These are phyloP conservation scores for Chamaea fasciata DNA, from an alignment of 2,113 vertebrate genomes.

Conservation along the genomic window DNA sequence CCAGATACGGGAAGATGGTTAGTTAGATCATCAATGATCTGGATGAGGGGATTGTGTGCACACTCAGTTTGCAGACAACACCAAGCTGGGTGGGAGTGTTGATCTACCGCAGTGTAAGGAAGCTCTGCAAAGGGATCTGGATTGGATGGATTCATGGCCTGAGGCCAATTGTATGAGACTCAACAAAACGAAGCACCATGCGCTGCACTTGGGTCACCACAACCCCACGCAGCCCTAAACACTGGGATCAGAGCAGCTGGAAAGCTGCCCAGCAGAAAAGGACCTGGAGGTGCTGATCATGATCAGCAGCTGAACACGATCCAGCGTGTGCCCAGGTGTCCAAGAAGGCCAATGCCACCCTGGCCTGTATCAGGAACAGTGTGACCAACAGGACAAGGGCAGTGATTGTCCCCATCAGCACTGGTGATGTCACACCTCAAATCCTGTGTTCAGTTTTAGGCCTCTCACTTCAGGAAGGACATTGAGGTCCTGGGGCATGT, in stretches of 20 bases:
- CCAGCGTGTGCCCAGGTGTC: not conserved
- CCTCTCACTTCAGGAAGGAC: not conserved
- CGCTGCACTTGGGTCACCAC: not conserved
- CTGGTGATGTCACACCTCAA: not conserved
- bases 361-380: not conserved
- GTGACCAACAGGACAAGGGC: not conserved
- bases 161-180: rapidly evolving
- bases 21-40: not conserved
- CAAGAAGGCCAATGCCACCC: not conserved
- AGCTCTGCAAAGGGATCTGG: not conserved
- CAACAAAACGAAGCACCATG: rapidly evolving
- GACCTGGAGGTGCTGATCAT: not conserved
- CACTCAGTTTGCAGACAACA: not conserved
- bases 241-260: not conserved
- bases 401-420: rapidly evolving
- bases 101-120: not conserved
- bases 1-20: not conserved
- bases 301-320: not conserved
- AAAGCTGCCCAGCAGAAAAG: not conserved
- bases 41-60: rapidly evolving
- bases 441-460: not conserved
- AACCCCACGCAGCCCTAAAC: rapidly evolving
- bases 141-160: not conserved
- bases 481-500: rapidly evolving
- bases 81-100: rapidly evolving